Percentiles rank a stretch among this genome's conserved stretches.
phyloP scores from a whole-genome alignment of 2,113 vertebrate genomes.

The Colistium nudipinnis region DNA sequence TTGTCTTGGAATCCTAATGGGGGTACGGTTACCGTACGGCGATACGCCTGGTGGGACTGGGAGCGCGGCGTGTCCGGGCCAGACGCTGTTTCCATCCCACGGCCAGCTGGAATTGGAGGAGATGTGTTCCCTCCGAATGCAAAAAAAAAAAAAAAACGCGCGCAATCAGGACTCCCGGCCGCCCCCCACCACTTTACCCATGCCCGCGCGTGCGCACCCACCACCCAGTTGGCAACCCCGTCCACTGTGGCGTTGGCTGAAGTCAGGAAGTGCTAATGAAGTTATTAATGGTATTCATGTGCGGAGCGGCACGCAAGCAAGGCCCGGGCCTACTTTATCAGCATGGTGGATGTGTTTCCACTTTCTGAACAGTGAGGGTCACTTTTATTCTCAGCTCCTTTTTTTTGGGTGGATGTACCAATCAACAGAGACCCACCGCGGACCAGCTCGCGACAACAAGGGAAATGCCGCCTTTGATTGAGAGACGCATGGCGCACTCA shows the following conservation, averaged over 20 bases:
- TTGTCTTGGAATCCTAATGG: conserved; percentile 49
- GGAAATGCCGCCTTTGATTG: conserved; percentile 8
- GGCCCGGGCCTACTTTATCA: conserved; percentile 50
- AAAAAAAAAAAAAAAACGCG: conserved; percentile 63
- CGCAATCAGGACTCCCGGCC: conserved; percentile 66
- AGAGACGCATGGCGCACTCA: not conserved
- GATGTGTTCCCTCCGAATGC: conserved; percentile 65
- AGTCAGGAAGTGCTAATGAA: conserved; percentile 74
- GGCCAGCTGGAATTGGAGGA: conserved; percentile 62
- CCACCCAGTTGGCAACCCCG: conserved; percentile 56
- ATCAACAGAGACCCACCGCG: not conserved
- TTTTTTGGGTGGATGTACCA: conserved; percentile 16
- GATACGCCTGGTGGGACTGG: conserved; percentile 63
- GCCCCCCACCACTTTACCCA: not conserved
- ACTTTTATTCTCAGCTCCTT: conserved; percentile 7
- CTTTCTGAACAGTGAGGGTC: conserved; percentile 30
- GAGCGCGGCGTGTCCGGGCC: conserved; percentile 48
- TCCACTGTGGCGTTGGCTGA: conserved; percentile 47
- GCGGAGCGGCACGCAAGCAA: conserved; percentile 58
- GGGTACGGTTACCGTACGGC: conserved; percentile 58
- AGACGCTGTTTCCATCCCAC: conserved; percentile 71
- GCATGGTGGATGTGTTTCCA: conserved; percentile 61
- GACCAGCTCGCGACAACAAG: conserved; percentile 3
- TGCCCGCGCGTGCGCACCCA: not conserved
- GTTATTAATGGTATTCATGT: conserved; percentile 78